Conservation (phyloP, 2,888 invertebrate genomes). For the Callyntrura guangdongensis region DNA sequence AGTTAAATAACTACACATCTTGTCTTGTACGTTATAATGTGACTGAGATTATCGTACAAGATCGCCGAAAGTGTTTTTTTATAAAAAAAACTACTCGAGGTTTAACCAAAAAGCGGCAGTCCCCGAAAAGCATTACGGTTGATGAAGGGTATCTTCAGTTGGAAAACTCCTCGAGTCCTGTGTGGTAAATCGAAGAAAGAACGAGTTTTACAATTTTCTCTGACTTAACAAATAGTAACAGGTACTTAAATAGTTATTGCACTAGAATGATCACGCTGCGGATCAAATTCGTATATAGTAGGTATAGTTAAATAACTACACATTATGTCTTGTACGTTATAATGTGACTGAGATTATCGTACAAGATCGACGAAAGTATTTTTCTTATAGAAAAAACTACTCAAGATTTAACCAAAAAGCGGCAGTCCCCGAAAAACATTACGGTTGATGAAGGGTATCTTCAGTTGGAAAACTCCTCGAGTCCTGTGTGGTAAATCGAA, state of each 20-base stretch:
- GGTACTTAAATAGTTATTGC: background rate
- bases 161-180: conserved; percentile 65
- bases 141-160: background rate
- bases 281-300: too few species aligned
- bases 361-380: background rate
- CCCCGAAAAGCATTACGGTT: conserved; percentile 14
- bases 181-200: background rate
- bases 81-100: background rate
- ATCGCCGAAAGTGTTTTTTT: background rate
- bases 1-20: too few species aligned
- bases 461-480: conserved; percentile 62
- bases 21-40: background rate
- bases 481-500: too few species aligned
- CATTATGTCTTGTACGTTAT: background rate
- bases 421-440: conserved; percentile 19
- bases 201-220: too few species aligned
- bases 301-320: too few species aligned
- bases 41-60: background rate
- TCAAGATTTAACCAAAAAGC: conserved; percentile 23
- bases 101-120: conserved; percentile 44
- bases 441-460: background rate
- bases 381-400: background rate
- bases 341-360: background rate
- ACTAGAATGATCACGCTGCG: conserved; percentile 28
- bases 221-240: too few species aligned